phyloP scores from a whole-genome alignment of 2,888 invertebrate species.

The Seladonia tumulorum region DNA sequence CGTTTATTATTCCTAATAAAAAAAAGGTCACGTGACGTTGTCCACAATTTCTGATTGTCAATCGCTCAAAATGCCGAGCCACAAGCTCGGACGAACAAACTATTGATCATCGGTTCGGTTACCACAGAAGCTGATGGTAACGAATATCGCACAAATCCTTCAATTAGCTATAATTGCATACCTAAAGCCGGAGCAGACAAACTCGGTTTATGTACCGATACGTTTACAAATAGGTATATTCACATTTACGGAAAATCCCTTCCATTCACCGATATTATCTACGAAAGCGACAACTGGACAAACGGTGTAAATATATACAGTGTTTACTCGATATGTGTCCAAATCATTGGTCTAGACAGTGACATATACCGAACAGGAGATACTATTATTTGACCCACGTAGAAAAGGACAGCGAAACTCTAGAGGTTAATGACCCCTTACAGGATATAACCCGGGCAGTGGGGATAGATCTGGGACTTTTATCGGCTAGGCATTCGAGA shows the following conservation, averaged over 20 bases:
- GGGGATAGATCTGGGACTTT: no score
- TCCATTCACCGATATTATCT: not conserved
- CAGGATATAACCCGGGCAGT: no score
- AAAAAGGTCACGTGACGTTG: not conserved
- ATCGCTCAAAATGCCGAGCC: not conserved
- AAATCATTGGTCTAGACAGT: no score
- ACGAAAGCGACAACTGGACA: not conserved
- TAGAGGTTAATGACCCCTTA: no score
- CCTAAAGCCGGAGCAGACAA: not conserved
- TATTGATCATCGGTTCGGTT: not conserved
- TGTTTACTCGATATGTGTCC: no score
- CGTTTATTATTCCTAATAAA: not conserved
- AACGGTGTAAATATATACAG: not conserved
- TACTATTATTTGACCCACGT: no score
- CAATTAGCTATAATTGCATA: conserved; percentile 4
- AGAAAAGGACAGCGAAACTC: no score
- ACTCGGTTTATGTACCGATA: not conserved
- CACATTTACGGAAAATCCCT: not conserved
- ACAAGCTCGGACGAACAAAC: not conserved
- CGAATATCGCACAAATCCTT: not conserved
- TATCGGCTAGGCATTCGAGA: no score
- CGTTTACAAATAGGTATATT: not conserved
- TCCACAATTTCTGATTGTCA: no score
- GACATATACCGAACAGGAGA: no score
- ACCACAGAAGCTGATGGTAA: not conserved